These are phyloP conservation scores for Rhingia campestris DNA, from an alignment of 2,888 invertebrate species.

Conservation along the genomic window DNA sequence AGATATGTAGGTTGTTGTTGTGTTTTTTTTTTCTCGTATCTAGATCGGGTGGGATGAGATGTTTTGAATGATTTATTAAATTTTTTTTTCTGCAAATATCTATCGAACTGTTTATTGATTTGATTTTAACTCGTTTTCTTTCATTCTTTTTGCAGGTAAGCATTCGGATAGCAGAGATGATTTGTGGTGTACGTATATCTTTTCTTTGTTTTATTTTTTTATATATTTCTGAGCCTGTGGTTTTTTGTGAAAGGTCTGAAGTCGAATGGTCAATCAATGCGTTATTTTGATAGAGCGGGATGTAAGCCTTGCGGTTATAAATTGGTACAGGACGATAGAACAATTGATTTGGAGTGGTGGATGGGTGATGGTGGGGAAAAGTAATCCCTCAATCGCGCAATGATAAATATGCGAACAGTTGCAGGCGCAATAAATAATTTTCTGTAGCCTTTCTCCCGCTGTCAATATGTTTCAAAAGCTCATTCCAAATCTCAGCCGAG, in stretches of 20 bases:
- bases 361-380: too few species aligned
- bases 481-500: too few species aligned
- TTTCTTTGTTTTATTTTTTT: slow-evolving; percentile 2
- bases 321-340: too few species aligned
- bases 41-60: neutral
- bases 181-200: slow-evolving; percentile 53
- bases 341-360: too few species aligned
- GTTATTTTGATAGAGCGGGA: too few species aligned
- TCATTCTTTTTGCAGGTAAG: slow-evolving; percentile 62
- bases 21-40: neutral
- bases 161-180: slow-evolving; percentile 49
- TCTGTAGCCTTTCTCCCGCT: too few species aligned
- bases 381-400: too few species aligned
- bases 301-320: too few species aligned
- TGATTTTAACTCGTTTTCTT: neutral
- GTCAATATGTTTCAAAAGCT: too few species aligned
- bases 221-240: neutral
- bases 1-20: slow-evolving; percentile 11
- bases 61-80: slow-evolving; percentile 47
- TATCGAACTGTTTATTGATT: slow-evolving; percentile 47
- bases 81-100: slow-evolving; percentile 19
- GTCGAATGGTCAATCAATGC: too few species aligned
- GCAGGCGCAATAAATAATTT: too few species aligned
- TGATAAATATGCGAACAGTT: too few species aligned
- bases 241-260: neutral